These are phyloP conservation scores for Xiphophorus couchianus DNA, from an alignment of 2,113 vertebrate genomes.

Conservation along the genomic window DNA sequence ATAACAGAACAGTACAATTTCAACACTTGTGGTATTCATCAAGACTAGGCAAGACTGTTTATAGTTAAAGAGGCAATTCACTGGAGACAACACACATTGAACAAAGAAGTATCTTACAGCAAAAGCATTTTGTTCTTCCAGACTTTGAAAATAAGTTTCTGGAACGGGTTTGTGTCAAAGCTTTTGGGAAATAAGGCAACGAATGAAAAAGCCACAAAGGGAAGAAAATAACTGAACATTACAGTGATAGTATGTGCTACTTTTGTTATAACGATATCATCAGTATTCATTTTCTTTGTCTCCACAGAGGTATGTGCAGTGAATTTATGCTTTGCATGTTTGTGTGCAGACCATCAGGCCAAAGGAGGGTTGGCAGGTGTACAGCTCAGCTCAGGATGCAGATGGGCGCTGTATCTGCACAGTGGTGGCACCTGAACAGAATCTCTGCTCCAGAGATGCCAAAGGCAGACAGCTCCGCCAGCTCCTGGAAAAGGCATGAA, in stretches of 20 bases:
- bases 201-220: constrained; percentile 26
- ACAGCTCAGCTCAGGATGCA: constrained; percentile 96
- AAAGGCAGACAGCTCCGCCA: constrained; percentile 95
- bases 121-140: constrained; percentile 34
- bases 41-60: constrained; percentile 59
- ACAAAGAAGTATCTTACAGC: constrained; percentile 36
- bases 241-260: constrained; percentile 6
- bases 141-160: constrained; percentile 34
- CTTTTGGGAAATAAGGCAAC: constrained; percentile 14
- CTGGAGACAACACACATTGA: constrained; percentile 27
- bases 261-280: constrained; percentile 29
- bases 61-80: constrained; percentile 50
- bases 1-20: constrained; percentile 38
- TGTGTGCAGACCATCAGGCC: constrained; percentile 90
- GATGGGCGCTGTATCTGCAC: constrained; percentile 97
- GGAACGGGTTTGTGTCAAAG: constrained; percentile 38
- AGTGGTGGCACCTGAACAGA: constrained; percentile 97
- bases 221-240: constrained; percentile 7
- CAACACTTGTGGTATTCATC: constrained; percentile 52
- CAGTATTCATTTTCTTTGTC: not conserved
- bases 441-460: constrained; percentile 95
- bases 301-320: constrained; percentile 17
- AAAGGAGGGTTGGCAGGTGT: constrained; percentile 98
- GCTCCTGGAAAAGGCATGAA: constrained; percentile 92
- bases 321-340: constrained; percentile 11